Evolutionary conservation across 2,113 vertebrate species (phyloP).

Genomic region (Dipodomys stephensi): DNA sequence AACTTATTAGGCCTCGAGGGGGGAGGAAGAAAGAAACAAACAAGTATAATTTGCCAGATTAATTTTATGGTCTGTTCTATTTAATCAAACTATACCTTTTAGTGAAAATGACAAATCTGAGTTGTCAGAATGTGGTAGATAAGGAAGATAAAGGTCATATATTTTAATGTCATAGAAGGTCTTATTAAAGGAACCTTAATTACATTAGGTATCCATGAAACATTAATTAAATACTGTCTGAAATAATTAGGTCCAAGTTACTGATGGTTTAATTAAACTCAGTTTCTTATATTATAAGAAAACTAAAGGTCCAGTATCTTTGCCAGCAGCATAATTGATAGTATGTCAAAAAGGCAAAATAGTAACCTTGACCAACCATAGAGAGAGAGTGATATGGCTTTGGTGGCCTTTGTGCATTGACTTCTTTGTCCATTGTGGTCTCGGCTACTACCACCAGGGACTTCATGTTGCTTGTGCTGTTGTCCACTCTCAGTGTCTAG

Average conservation of each 20-base stretch:
- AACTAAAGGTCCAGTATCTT: constrained; percentile 90
- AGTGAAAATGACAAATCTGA: constrained; percentile 96
- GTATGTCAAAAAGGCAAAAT: constrained; percentile 88
- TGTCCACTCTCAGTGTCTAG: not conserved
- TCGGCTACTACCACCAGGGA: not conserved
- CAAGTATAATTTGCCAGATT: constrained; percentile 97
- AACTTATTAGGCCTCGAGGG: constrained; percentile 91
- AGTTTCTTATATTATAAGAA: constrained; percentile 92
- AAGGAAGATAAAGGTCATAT: constrained; percentile 97
- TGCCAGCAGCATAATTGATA: constrained; percentile 96
- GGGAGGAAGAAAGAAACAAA: constrained; percentile 93
- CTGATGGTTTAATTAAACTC: constrained; percentile 96
- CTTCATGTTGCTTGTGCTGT: not conserved
- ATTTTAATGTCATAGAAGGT: constrained; percentile 96
- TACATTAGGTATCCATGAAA: constrained; percentile 97
- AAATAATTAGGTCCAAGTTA: constrained; percentile 98
- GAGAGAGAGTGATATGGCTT: constrained; percentile 58
- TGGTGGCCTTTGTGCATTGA: constrained; percentile 31
- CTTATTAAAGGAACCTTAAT: constrained; percentile 98
- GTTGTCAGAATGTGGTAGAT: constrained; percentile 93
- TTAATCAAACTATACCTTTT: constrained; percentile 92
- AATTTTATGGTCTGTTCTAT: constrained; percentile 92
- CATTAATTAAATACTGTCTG: constrained; percentile 99
- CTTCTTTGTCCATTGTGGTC: not conserved
- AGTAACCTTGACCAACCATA: constrained; percentile 92